A percentile compares a stretch with the other conserved stretches of the same genome.
Conservation (phyloP, 2,113 vertebrate genomes). For the Saccopteryx bilineata region DNA sequence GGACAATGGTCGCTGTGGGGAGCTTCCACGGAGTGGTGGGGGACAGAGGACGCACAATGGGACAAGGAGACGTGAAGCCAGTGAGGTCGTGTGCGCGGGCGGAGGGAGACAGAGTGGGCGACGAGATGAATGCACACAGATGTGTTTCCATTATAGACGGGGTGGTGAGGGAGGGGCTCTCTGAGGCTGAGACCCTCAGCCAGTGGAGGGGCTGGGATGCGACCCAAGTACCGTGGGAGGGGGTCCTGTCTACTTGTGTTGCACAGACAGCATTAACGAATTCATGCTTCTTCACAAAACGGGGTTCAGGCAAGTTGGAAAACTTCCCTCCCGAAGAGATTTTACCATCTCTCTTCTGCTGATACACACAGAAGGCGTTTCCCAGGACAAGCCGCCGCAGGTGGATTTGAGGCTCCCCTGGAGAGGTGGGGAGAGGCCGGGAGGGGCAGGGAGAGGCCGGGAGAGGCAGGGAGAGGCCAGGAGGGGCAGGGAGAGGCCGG, state of each 20-base stretch:
- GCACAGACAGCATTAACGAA: background rate
- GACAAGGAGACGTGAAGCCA: background rate
- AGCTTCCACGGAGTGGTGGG: background rate
- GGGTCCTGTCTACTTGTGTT: background rate
- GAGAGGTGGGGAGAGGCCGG: background rate
- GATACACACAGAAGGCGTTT: background rate
- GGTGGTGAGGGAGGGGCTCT: too few relatives aligned
- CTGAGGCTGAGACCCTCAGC: background rate
- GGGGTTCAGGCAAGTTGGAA: background rate
- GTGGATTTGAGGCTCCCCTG: background rate
- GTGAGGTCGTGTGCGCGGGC: accelerated
- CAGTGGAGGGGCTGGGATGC: too few relatives aligned
- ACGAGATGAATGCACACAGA: background rate
- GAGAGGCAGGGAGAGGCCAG: background rate
- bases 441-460: too few relatives aligned
- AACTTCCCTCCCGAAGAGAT: background rate
- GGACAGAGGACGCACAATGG: background rate
- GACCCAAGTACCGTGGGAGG: background rate
- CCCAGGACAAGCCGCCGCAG: too few relatives aligned
- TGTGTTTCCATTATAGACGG: background rate
- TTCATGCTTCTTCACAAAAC: background rate
- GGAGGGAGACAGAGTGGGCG: background rate
- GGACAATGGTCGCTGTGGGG: background rate
- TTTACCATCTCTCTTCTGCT: background rate
- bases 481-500: background rate